These are phyloP conservation scores for Archocentrus centrarchus DNA, from an alignment of 2,113 vertebrate genomes.

Conservation along the genomic window DNA sequence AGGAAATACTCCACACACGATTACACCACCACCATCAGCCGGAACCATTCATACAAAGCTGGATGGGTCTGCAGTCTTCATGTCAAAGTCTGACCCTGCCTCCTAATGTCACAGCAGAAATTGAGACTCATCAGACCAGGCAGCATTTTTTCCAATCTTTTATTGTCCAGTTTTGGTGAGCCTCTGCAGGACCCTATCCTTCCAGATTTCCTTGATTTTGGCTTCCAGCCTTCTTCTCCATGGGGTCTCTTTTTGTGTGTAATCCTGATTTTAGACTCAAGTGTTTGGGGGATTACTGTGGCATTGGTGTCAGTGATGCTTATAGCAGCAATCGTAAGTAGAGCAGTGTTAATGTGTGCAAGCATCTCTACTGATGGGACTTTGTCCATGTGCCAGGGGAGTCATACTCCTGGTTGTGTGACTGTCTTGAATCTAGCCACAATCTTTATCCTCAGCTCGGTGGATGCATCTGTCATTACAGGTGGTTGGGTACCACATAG, in stretches of 20 bases:
- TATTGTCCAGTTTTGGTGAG: not conserved
- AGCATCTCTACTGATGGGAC: not conserved
- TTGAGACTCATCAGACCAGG: not conserved
- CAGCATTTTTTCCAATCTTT: not conserved
- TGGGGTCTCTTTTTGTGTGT: no score
- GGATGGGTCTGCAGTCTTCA: no score
- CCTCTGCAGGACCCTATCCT: not conserved
- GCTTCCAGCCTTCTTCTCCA: no score
- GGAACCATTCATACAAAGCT: not conserved
- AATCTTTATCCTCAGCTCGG: not conserved
- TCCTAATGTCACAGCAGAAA: no score
- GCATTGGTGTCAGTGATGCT: no score
- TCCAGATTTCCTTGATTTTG: no score
- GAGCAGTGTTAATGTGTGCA: not conserved
- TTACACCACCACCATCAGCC: not conserved
- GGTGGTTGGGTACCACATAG: not conserved
- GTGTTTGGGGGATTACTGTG: no score
- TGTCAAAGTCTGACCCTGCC: no score
- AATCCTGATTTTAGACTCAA: no score
- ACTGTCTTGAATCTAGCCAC: not conserved
- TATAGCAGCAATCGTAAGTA: no score
- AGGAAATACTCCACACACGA: not conserved
- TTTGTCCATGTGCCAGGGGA: not conserved
- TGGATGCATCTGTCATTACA: not conserved
- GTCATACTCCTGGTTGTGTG: not conserved